Percentiles rank a stretch among this genome's conserved stretches.
Conservation (phyloP, 2,113 vertebrate genomes). For the Oriolus oriolus region DNA sequence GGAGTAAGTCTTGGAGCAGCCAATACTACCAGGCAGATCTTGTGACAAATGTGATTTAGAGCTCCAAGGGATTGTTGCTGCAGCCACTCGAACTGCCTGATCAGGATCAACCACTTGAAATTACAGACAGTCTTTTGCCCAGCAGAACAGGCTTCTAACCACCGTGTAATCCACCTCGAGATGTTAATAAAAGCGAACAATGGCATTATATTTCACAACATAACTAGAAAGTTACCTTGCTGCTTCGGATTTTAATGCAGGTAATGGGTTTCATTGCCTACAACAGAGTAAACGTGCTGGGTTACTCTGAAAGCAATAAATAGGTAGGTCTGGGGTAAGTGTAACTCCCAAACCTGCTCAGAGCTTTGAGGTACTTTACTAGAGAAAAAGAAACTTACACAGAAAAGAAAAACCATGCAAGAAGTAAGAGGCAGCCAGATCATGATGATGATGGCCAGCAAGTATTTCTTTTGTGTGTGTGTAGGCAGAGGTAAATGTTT, state of each 20-base stretch:
- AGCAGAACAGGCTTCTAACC: slow-evolving; percentile 1
- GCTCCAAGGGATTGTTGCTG: neutral
- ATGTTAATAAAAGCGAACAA: slow-evolving; percentile 1
- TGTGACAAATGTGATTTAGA: slow-evolving; percentile 5
- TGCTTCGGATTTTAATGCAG: neutral
- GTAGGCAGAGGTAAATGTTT: neutral
- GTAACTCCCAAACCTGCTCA: neutral
- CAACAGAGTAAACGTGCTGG: neutral
- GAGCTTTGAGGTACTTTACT: neutral
- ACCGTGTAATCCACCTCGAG: neutral
- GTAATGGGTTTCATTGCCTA: neutral
- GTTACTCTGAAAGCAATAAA: neutral
- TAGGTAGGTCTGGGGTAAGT: neutral
- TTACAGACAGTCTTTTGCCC: neutral
- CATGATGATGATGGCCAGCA: neutral
- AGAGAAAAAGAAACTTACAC: neutral
- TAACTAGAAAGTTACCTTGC: slow-evolving; percentile 41
- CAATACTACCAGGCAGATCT: slow-evolving; percentile 4
- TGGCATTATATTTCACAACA: neutral
- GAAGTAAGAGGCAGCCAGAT: neutral
- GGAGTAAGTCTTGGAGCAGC: neutral
- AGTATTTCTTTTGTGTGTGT: neutral
- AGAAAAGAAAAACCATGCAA: neutral
- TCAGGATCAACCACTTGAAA: slow-evolving; percentile 26
- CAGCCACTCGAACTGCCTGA: neutral